Conservation (phyloP, 2,888 invertebrate genomes). For the Biston stratarius region DNA sequence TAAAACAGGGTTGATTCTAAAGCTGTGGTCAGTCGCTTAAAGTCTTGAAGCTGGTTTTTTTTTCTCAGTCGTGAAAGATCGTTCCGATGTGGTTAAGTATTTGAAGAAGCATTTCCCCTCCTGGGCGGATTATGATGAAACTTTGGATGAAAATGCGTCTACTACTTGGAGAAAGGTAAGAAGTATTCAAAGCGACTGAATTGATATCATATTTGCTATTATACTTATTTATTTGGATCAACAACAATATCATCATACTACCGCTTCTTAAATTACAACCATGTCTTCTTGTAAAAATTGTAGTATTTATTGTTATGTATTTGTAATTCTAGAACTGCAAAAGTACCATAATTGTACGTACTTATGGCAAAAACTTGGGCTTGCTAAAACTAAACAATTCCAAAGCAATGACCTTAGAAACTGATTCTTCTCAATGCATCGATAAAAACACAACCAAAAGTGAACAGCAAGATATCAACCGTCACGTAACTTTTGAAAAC, state of each 20-base stretch:
- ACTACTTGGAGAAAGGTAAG: conserved; percentile 38
- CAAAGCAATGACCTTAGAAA: conserved; percentile 42
- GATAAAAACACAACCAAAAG: conserved; percentile 15
- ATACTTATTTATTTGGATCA: too few species aligned
- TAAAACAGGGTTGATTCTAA: too few species aligned
- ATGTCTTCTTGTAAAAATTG: neutral
- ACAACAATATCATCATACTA: too few species aligned
- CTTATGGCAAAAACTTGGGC: conserved; percentile 58
- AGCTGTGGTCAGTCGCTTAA: neutral
- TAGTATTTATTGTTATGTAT: neutral
- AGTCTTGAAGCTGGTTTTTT: neutral
- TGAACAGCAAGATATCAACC: neutral
- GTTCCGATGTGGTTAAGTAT: conserved; percentile 55
- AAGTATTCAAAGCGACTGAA: too few species aligned
- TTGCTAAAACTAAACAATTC: conserved; percentile 52
- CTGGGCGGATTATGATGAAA: conserved; percentile 50
- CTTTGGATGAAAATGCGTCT: neutral
- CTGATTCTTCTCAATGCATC: neutral
- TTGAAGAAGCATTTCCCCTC: conserved; percentile 58
- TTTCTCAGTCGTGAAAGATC: conserved; percentile 57
- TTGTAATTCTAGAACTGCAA: conserved; percentile 18
- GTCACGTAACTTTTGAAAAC: neutral
- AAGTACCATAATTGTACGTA: conserved; percentile 54
- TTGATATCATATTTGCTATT: too few species aligned
- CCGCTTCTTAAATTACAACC: too few species aligned